Evolutionary conservation across 2,888 invertebrate genomes (phyloP).

Genomic region (Xestobium rufovillosum): DNA sequence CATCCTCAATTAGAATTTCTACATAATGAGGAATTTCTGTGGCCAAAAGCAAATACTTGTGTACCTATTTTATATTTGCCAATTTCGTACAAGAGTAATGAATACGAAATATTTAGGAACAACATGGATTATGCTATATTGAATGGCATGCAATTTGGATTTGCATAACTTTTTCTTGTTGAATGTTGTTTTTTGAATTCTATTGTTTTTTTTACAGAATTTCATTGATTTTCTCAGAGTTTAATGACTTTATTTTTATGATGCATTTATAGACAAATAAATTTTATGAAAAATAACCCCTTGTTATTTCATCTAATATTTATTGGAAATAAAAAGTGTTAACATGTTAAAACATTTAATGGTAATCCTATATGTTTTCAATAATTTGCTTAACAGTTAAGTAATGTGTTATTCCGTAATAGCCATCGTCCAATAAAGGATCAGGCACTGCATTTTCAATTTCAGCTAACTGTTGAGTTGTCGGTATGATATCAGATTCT

Average conservation of each 20-base stretch:
- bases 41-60: conserved; percentile 8
- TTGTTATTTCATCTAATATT: no score
- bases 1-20: conserved; percentile 8
- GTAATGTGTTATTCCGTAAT: conserved; percentile 7
- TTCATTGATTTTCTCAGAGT: no score
- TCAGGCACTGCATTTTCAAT: conserved; percentile 2
- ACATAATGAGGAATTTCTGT: conserved; percentile 6
- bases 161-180: conserved; percentile 4
- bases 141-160: conserved; percentile 9
- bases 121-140: conserved; percentile 7
- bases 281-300: no score
- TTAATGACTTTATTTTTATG: no score
- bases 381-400: no score
- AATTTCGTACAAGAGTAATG: conserved; percentile 5
- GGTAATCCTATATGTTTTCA: no score
- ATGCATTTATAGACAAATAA: no score
- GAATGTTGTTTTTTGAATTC: not conserved
- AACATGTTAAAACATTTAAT: no score
- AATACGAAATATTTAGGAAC: conserved; percentile 4
- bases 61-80: conserved; percentile 7
- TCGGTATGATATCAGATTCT: conserved; percentile 4
- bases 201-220: conserved; percentile 4
- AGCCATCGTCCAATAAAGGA: not conserved
- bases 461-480: not conserved
- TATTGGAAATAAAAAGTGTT: no score